Conservation (phyloP, 92 coral and sea anemone species). For the Palythoa grandis region DNA sequence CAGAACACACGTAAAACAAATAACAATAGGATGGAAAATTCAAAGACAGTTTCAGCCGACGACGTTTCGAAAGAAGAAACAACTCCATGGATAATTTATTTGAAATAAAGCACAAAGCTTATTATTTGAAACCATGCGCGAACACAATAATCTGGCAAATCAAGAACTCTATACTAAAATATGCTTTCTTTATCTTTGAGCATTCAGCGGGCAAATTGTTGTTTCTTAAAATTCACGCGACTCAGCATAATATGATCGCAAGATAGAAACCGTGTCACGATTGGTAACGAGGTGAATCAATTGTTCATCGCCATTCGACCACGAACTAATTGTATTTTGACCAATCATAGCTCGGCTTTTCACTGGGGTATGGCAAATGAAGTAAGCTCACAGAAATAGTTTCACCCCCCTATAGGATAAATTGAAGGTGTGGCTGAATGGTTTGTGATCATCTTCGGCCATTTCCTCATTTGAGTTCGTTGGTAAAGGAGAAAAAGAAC, state of each 20-base stretch:
- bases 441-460: slow-evolving; percentile 86
- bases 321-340: slow-evolving; percentile 62
- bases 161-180: neutral
- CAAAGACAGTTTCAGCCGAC: neutral
- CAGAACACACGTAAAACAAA: slow-evolving; percentile 24
- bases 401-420: slow-evolving; percentile 95
- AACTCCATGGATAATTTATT: neutral
- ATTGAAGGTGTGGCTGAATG: slow-evolving; percentile 97
- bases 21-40: slow-evolving; percentile 29
- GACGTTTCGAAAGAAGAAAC: neutral
- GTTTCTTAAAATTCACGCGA: slow-evolving; percentile 21
- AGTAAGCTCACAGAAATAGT: slow-evolving; percentile 79
- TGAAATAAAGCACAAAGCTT: neutral
- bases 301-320: slow-evolving; percentile 65
- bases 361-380: slow-evolving; percentile 61
- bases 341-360: slow-evolving; percentile 71
- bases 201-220: neutral
- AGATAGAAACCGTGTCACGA: slow-evolving; percentile 63
- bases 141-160: too few relatives aligned
- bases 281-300: slow-evolving; percentile 61
- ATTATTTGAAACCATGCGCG: neutral
- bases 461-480: slow-evolving; percentile 83
- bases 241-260: slow-evolving; percentile 30
- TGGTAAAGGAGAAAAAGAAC: slow-evolving; percentile 52
- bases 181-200: neutral